Conservation (phyloP, 2,797 vertebrate species). For the Pyrocephalus nanus region DNA sequence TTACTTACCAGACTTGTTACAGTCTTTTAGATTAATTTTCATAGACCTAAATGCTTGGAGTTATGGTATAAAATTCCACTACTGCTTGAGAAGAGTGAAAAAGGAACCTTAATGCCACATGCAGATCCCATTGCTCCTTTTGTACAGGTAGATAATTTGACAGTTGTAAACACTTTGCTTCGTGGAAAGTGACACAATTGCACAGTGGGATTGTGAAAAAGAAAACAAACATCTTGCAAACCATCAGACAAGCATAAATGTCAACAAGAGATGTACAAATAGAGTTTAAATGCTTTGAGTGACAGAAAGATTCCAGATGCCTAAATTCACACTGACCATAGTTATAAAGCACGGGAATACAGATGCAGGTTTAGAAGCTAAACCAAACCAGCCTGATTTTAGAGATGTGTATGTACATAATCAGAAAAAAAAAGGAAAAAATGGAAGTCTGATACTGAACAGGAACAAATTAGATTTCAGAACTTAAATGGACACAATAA, state of each 20-base stretch:
- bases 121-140: conserved; percentile 37
- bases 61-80: not conserved
- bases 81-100: not conserved
- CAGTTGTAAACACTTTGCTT: conserved; percentile 42
- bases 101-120: conserved; percentile 4
- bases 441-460: not conserved
- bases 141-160: conserved; percentile 45
- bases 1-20: not conserved
- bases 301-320: not conserved
- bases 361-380: conserved; percentile 7
- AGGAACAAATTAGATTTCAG: not conserved
- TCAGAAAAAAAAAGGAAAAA: not conserved
- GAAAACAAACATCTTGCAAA: conserved; percentile 12
- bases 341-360: not conserved
- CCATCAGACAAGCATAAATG: conserved; percentile 2
- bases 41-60: not conserved
- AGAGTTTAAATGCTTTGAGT: not conserved
- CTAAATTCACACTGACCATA: not conserved
- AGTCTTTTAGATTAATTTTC: conserved; percentile 17
- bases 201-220: conserved; percentile 30
- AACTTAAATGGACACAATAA: not conserved
- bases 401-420: not conserved
- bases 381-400: not conserved
- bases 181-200: conserved; percentile 41
- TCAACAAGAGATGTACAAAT: not conserved